Evolutionary conservation across 1,140 invertebrate genomes (phyloP), one percentile per base, ranked within the genome.

Genomic region (Hycleus cichorii): DNA sequence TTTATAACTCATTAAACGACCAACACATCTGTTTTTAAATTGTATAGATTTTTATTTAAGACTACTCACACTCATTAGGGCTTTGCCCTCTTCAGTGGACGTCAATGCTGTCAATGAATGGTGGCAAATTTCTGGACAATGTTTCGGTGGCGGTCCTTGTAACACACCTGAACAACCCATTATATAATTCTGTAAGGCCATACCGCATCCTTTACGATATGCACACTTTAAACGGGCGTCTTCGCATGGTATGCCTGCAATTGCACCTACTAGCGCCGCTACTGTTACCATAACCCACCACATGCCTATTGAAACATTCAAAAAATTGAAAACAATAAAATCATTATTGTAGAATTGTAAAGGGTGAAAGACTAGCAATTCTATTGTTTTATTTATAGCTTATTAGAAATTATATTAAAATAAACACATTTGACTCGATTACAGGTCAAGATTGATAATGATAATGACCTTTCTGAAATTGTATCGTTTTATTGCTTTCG

Each of bases 81-180:
- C 79, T 64, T 86, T 83, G 11, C 89, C 89, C 72, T 89, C 85
- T 39, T 87, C 84, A 0, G 88, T 89, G 32, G 86, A 88, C 0
- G 83, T 87, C 11, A 91, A 77, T 0, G 87, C 87, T 44, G 90
- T 87, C 6, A 91, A 78, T 0, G 88, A 85, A 69, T 87, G 80
- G 58, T 84, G 81, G 70, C 89, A 91, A 12, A 78, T 73, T 64
- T 86, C 81, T 0, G 87, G 83, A 69, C 89, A 91, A 11, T 74
- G 63, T 11, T 63, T 69, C 24, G 70, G 68, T 38, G 63, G 68
- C 24, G 69, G 70, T 10, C 80, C 80, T 25, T 80, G 75, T 47
- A 90, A 78, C 9, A 89, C 80, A 9, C 80, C 80, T 2, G 82
- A 82, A 68, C 89, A 91, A 47, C 82, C 80, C 24, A 83, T 71